Evolutionary conservation across 2,888 invertebrate species (phyloP).

Genomic region (Nomada fucata): DNA sequence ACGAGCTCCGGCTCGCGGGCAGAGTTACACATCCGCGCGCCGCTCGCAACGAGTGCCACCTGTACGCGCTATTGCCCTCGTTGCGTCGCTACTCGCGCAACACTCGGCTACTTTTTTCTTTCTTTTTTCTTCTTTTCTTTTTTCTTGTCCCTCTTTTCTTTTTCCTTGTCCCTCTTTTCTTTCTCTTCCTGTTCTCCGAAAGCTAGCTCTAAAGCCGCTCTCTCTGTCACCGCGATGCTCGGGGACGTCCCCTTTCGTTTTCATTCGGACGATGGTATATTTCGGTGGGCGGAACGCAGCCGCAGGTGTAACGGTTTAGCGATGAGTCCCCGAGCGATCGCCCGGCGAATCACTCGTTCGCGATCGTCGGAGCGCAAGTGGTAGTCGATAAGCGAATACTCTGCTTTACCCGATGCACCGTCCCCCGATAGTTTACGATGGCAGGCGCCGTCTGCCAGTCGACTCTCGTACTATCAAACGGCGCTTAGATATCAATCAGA

Average conservation of each 20-base stretch:
- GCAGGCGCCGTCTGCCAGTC: constrained; percentile 51
- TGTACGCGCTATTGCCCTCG: background rate
- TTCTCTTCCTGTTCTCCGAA: background rate
- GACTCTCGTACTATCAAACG: background rate
- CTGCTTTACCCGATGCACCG: constrained; percentile 45
- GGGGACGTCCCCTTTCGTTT: no score
- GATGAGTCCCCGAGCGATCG: no score
- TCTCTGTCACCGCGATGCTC: no score
- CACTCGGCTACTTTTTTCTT: background rate
- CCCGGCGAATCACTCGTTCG: no score
- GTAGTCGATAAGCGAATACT: constrained; percentile 51
- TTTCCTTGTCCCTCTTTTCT: no score
- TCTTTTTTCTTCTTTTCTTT: background rate
- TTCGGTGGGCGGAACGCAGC: no score
- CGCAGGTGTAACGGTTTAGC: no score
- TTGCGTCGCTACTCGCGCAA: constrained; percentile 7
- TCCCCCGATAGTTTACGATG: background rate
- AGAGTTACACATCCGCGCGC: constrained; percentile 36
- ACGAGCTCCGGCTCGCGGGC: constrained; percentile 36
- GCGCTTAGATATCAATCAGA: background rate
- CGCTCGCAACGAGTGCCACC: background rate
- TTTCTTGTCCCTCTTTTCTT: no score
- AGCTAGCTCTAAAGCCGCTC: no score
- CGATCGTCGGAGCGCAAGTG: constrained; percentile 38
- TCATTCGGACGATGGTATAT: no score